Base-by-base conservation (phyloP, 1,140 invertebrate species). In the Aphelinus atriplicis region DNA sequence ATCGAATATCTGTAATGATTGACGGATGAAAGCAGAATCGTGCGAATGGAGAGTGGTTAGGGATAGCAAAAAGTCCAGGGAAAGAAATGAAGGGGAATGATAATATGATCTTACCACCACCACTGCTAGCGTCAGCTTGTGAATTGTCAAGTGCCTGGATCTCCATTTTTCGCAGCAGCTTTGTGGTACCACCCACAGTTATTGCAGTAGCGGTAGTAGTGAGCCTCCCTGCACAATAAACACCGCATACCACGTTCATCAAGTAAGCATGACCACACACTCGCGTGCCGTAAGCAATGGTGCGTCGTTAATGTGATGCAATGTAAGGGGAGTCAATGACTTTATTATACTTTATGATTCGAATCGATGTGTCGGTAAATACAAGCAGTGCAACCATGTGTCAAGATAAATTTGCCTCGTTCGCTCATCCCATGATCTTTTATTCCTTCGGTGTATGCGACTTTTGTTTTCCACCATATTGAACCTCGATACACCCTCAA, bases 161-260 rank as follows among this genome's bases (percentile, higher is more conserved):
- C 81, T 86, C 85, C 86, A 86, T 87, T 84, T 86, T 86, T 83
- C 83, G 81, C 77, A 81, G 83, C 80, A 87, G 80, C 79, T 85
- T 86, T 79, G 86, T 86, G 73, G 84, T 87, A 78, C 51, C 75
- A 46, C 60, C 65, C 9, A 53, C 60, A 47, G 64, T 71, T 47
- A 76, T 68, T 68, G 53, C 58, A 48, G 83, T 80, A 68, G 84
- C 84, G 72, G 84, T 82, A 81, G 85, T 87, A 81, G 83, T 85
- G 81, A 82, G 79, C 78, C 81, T 82, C 85, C 86, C 86, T 88
- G 86, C 80, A 84, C 78, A 86, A 86, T 79, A 86, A 82, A 79
- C 84, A 82, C 84, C 82, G 84, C 84, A 81, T 47, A 58, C 61
- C 81, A 81, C 81, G 80, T 86, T 81, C 78, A 85, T 84, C 80